phyloP scores from a whole-genome alignment of 1,140 invertebrate species.

The Vanessa tameamea region DNA sequence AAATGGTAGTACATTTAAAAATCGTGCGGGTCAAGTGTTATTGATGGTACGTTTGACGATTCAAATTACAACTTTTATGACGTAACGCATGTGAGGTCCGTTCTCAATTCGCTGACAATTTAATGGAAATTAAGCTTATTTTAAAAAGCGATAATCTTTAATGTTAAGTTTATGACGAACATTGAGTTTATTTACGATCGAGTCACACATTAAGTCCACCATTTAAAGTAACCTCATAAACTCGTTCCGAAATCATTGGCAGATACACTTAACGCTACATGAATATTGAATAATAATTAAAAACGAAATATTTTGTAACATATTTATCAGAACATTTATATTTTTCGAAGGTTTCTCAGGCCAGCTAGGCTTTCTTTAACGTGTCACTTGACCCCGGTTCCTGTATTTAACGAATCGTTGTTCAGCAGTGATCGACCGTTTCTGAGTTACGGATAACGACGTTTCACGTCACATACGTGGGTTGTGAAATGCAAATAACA shows the following conservation, averaged over 20 bases:
- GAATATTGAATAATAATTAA: constrained; percentile 5
- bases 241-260: too few relatives aligned
- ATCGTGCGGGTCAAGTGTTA: too few relatives aligned
- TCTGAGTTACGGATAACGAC: too few relatives aligned
- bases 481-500: too few relatives aligned
- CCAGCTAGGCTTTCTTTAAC: too few relatives aligned
- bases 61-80: neutral
- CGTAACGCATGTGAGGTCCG: neutral
- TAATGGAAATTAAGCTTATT: neutral
- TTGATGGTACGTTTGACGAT: neutral
- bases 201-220: neutral
- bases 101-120: constrained; percentile 2
- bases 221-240: neutral
- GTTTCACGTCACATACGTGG: too few relatives aligned
- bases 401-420: too few relatives aligned
- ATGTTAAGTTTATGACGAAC: neutral
- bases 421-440: too few relatives aligned
- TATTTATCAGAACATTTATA: neutral
- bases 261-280: too few relatives aligned
- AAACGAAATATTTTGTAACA: neutral
- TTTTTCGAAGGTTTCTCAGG: neutral
- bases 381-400: too few relatives aligned
- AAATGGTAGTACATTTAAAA: too few relatives aligned
- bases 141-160: constrained; percentile 2
- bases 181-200: constrained; percentile 5